These are phyloP conservation scores for Ochropacha duplaris DNA, from an alignment of 2,888 invertebrate species.

Conservation along the genomic window DNA sequence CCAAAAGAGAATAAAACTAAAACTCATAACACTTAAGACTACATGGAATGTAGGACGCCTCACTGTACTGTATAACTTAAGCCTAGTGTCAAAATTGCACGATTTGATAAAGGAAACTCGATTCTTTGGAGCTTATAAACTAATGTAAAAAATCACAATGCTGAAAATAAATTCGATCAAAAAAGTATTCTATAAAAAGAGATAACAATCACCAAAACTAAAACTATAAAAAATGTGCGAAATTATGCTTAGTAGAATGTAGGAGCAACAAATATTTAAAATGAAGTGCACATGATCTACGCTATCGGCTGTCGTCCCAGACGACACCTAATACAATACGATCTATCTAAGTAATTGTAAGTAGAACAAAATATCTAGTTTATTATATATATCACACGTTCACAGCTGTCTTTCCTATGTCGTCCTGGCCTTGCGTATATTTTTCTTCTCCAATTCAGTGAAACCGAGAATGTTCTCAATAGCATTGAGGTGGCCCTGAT, in stretches of 20 bases:
- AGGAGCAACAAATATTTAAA: conserved; percentile 15
- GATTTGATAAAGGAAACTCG: conserved; percentile 56
- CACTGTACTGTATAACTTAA: conserved; percentile 47
- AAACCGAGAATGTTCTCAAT: conserved; percentile 96
- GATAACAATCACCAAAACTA: conserved; percentile 50
- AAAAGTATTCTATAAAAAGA: conserved; percentile 42
- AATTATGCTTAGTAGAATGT: conserved; percentile 37
- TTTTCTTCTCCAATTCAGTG: conserved; percentile 90
- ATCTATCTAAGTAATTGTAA: conserved; percentile 41
- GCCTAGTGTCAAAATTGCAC: conserved; percentile 69
- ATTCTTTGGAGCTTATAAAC: conserved; percentile 76
- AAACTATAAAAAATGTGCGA: conserved; percentile 48
- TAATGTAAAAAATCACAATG: conserved; percentile 67
- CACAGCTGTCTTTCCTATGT: conserved; percentile 68
- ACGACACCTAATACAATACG: conserved; percentile 45
- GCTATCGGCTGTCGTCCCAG: conserved; percentile 31
- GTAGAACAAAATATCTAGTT: conserved; percentile 50
- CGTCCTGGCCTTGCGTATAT: conserved; percentile 88
- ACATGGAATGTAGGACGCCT: conserved; percentile 47
- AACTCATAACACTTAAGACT: conserved; percentile 50
- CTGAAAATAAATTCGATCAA: conserved; percentile 62
- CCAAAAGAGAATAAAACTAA: conserved; percentile 39
- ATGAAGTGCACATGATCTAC: conserved; percentile 34
- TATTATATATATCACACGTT: conserved; percentile 68
- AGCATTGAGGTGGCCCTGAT: conserved; percentile 93